These are phyloP conservation scores for Strigamia transsilvanica DNA, from an alignment of 2,888 invertebrate genomes.

Conservation along the genomic window DNA sequence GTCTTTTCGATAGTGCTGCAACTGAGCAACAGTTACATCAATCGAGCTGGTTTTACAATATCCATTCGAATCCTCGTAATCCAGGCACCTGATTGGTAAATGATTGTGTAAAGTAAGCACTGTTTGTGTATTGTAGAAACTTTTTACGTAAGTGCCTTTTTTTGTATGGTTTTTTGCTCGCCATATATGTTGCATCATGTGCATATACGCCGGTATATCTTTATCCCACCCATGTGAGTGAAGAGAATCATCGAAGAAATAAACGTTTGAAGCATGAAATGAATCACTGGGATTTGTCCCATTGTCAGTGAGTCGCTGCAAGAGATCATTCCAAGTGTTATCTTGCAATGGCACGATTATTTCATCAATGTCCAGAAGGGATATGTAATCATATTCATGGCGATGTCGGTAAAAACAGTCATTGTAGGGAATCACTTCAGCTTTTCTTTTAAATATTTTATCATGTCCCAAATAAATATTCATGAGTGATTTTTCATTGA, in stretches of 20 bases:
- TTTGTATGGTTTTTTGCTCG: conserved; percentile 60
- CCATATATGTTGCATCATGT: conserved; percentile 74
- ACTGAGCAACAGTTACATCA: conserved; percentile 60
- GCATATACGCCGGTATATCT: conserved; percentile 84
- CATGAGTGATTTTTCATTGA: conserved; percentile 86
- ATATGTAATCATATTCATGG: conserved; percentile 87
- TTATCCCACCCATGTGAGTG: conserved; percentile 71
- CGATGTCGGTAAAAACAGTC: conserved; percentile 94
- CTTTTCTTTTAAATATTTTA: conserved; percentile 90
- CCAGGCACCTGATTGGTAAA: conserved; percentile 59
- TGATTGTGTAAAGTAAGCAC: conserved; percentile 60
- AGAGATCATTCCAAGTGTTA: conserved; percentile 77
- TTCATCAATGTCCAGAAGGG: conserved; percentile 92
- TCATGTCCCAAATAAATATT: conserved; percentile 89
- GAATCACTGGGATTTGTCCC: conserved; percentile 68
- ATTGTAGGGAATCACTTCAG: conserved; percentile 95
- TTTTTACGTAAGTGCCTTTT: conserved; percentile 60
- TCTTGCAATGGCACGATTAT: conserved; percentile 87
- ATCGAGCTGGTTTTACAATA: conserved; percentile 60
- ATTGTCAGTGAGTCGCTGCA: conserved; percentile 67
- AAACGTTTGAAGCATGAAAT: conserved; percentile 89
- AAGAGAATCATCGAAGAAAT: conserved; percentile 86
- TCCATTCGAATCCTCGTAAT: background rate
- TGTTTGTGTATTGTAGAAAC: conserved; percentile 59
- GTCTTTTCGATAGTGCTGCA: conserved; percentile 63